phyloP scores from a whole-genome alignment of 2,888 invertebrate species.

The Charanyca ferruginea region DNA sequence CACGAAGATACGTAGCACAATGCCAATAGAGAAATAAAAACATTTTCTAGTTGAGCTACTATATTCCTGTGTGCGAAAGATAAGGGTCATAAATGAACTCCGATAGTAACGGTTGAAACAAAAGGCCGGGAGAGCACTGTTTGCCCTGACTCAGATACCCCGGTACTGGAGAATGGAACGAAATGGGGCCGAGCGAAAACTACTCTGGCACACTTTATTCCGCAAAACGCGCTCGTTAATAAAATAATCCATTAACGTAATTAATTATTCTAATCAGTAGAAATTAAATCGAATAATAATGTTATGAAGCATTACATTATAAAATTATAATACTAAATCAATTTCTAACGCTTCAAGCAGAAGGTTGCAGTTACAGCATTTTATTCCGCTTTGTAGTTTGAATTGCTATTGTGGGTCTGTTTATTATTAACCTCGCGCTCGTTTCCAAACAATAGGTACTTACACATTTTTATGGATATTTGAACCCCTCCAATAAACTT shows the following conservation, averaged over 20 bases:
- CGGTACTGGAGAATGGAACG: slow-evolving; percentile 62
- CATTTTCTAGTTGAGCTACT: slow-evolving; percentile 49
- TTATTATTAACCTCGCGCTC: slow-evolving; percentile 39
- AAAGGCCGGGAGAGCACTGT: slow-evolving; percentile 72
- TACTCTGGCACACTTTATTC: slow-evolving; percentile 66
- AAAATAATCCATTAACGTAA: slow-evolving; percentile 45
- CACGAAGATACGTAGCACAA: slow-evolving; percentile 32
- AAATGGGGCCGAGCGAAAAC: slow-evolving; percentile 69
- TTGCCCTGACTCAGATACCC: slow-evolving; percentile 78
- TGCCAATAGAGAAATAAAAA: slow-evolving; percentile 58
- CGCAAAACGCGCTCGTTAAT: slow-evolving; percentile 56
- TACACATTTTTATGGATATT: slow-evolving; percentile 26
- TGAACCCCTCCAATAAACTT: slow-evolving; percentile 4
- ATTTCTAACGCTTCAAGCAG: slow-evolving; percentile 21
- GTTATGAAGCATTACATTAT: slow-evolving; percentile 19
- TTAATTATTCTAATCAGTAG: not conserved
- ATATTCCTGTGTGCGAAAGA: slow-evolving; percentile 66
- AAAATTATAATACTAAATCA: slow-evolving; percentile 18
- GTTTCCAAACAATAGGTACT: slow-evolving; percentile 37
- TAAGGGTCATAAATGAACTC: slow-evolving; percentile 71
- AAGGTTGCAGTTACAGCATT: slow-evolving; percentile 31
- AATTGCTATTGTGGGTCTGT: slow-evolving; percentile 6
- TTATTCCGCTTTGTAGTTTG: slow-evolving; percentile 18
- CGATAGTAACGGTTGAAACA: slow-evolving; percentile 72
- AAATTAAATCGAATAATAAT: not conserved